Evolutionary conservation across 1,140 invertebrate genomes (phyloP), one percentile per base, ranked within the genome.

Genomic region (Aphaenogaster rudis): DNA sequence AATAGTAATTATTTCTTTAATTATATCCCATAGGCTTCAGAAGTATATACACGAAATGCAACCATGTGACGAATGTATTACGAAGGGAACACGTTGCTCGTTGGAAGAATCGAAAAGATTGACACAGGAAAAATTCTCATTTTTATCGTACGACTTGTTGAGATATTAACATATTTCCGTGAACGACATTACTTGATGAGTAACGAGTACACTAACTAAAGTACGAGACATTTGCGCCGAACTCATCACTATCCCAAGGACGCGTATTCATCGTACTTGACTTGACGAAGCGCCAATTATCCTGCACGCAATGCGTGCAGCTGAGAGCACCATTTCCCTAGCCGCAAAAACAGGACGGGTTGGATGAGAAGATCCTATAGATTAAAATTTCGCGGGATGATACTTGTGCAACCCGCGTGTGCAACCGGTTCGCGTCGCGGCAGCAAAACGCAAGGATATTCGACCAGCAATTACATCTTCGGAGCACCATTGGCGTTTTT

Each of bases 201-300:
- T 80, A 86, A 86, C 36, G 59, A 78, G 69, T n/a, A 6, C 28
- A 71, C 61, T 63, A 59, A 80, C 52, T 28, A 33, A 88, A 72
- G 52, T 86, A 89, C 57, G 88, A 80, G 77, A 86, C 72, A 76
- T 86, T 88, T 72, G 71, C 74, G 87, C 85, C 76, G 71, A 86
- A 82, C 81, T 67, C 89, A 79, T 90, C 81, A 71, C 77, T 84
- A 74, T 50, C 57, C 36, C 33, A 61, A 79, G 88, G 78, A 89
- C 89, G 88, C 33, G 50, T 78, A 69, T 17, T 69, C 69, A 45
- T 33, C 36, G 84, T 48, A 76, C 54, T 78, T 21, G 59, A 69
- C 87, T 82, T 74, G 90, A 84, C 90, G 84, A 82, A 72, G 82
- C 33, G 64, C 52, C 89, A 90, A 91, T 91, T 91, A 91, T 88